phyloP scores from a whole-genome alignment of 2,113 vertebrate genomes.

The Leucoraja erinaceus region DNA sequence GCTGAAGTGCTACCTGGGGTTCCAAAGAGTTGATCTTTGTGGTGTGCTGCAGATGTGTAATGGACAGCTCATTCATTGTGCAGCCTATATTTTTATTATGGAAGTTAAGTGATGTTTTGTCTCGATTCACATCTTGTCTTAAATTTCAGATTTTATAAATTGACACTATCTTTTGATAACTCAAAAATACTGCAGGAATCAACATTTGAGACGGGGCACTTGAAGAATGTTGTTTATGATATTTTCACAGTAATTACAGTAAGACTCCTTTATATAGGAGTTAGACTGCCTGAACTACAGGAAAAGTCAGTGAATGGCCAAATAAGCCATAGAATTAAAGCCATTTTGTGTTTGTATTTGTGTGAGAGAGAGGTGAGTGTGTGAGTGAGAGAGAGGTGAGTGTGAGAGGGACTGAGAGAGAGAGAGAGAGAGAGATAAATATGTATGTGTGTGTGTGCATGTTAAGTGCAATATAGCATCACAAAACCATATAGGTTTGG shows the following conservation, averaged over 20 bases:
- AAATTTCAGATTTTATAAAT: constrained; percentile 27
- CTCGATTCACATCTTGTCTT: neutral
- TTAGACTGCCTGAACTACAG: constrained; percentile 50
- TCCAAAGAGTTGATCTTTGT: neutral
- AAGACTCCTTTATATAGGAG: neutral
- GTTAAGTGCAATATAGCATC: constrained; percentile 59
- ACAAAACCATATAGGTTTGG: constrained; percentile 26
- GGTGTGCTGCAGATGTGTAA: neutral
- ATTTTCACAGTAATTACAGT: neutral
- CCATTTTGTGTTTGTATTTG: constrained; percentile 44
- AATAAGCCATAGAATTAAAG: constrained; percentile 13
- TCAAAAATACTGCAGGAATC: constrained; percentile 22
- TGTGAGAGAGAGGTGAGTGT: no score
- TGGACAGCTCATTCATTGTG: neutral
- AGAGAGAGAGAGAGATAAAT: no score
- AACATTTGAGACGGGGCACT: constrained; percentile 22
- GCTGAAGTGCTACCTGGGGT: neutral
- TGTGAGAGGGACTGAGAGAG: no score
- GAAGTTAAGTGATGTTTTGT: constrained; percentile 8
- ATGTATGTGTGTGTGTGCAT: constrained; percentile 41
- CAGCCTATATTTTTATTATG: constrained; percentile 30
- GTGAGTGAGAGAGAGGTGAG: no score
- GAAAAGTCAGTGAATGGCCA: constrained; percentile 12
- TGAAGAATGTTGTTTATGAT: neutral
- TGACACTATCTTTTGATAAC: constrained; percentile 19